Base-by-base conservation (phyloP, 2,888 invertebrate species). In the Brachyopa scutellaris region DNA sequence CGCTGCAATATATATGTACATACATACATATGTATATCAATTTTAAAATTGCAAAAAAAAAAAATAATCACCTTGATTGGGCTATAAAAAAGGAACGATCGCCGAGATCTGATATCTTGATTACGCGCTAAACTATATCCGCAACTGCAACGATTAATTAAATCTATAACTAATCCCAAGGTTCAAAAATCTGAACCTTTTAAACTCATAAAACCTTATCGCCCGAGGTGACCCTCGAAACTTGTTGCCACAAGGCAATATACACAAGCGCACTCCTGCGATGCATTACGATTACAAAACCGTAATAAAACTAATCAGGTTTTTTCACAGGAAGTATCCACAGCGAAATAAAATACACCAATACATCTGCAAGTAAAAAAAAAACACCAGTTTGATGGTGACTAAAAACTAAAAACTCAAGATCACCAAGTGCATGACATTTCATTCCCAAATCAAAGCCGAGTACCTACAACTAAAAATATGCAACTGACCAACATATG, bases 141-240 rank as follows among this genome's bases (percentile, higher is more conserved):
- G n/a, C n/a, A n/a, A n/a, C n/a, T n/a, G n/a, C n/a, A n/a, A 26
- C 17, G 9, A 21, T 21, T 9, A 33, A 47, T 13, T 45, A 53
- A 66, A 45, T 67, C 78, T 66, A 8, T 47, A 72, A 55, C 73
- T 73, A 47, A 79, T 62, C 74, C 26, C 62, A 57, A 57, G 67
- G 61, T 11, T 33, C 29, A 23, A 19, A 36, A 49, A 6, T n/a
- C 4, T 1, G 19, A 40, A 38, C 36, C 64, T 49, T 26, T 55
- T 51, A 73, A 53, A 53, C 73, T 61, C 55, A 59, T 64, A 45
- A 80, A 76, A 69, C n/a, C 57, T 67, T 67, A 73, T 79, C 66
- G 47, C 45, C 2, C 38, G 47, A 8, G 2, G 15, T 36, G 62
- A 55, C 55, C 64, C 6, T 57, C 17, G 11, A 47, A 76, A 80